Conservation (phyloP, 2,888 invertebrate genomes). For the Agrypnus murinus region DNA sequence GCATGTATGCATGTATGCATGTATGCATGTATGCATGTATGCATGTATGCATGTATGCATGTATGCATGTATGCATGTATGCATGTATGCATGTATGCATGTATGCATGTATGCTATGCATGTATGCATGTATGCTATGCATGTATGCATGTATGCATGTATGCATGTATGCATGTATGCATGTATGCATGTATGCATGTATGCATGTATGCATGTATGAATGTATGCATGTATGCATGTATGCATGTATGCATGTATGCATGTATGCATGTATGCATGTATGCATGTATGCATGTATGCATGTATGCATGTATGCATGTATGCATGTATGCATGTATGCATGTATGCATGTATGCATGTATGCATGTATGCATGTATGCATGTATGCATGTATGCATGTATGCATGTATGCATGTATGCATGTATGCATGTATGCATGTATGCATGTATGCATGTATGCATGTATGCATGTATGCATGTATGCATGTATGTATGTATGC, state of each 20-base stretch:
- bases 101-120: slow-evolving; percentile 9
- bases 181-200: slow-evolving; percentile 8
- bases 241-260: slow-evolving; percentile 7
- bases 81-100: slow-evolving; percentile 7
- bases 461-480: too few species aligned
- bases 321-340: too few species aligned
- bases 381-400: too few species aligned
- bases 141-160: slow-evolving; percentile 8
- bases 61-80: slow-evolving; percentile 7
- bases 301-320: slow-evolving; percentile 10
- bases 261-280: slow-evolving; percentile 1
- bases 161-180: slow-evolving; percentile 3
- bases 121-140: too few species aligned
- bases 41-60: slow-evolving; percentile 11
- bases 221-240: slow-evolving; percentile 3
- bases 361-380: too few species aligned
- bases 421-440: too few species aligned
- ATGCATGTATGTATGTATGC: too few species aligned
- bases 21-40: slow-evolving; percentile 19
- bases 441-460: too few species aligned
- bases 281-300: slow-evolving; percentile 3
- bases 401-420: too few species aligned
- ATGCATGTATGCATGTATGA: slow-evolving; percentile 6
- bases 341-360: too few species aligned
- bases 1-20: slow-evolving; percentile 17